These are phyloP conservation scores for Drosophila longiperda DNA, from an alignment of 2,888 invertebrate species.

Conservation along the genomic window DNA sequence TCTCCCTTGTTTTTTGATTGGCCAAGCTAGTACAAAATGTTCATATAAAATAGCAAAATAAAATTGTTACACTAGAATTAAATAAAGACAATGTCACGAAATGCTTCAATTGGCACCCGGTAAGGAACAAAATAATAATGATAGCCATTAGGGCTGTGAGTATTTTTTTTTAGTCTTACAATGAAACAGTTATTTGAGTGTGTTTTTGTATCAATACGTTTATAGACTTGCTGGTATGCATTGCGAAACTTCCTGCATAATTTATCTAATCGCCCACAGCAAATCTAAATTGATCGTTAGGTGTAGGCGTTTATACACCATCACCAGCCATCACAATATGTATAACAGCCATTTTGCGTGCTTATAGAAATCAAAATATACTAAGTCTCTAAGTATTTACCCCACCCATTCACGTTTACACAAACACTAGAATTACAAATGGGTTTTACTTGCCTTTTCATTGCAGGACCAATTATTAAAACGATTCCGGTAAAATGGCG, in stretches of 20 bases:
- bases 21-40: neutral
- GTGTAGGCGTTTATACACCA: slow-evolving; percentile 45
- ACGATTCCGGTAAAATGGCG: slow-evolving; percentile 69
- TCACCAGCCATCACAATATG: slow-evolving; percentile 26
- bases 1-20: neutral
- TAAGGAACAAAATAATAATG: slow-evolving; percentile 10
- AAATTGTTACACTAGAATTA: neutral
- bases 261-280: slow-evolving; percentile 82
- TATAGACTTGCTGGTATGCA: slow-evolving; percentile 18
- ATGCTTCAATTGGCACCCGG: neutral
- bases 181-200: slow-evolving; percentile 6
- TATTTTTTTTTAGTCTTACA: slow-evolving; percentile 58
- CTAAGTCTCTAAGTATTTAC: neutral
- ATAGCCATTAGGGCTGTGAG: slow-evolving; percentile 28
- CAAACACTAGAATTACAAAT: slow-evolving; percentile 29
- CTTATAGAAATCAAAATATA: slow-evolving; percentile 25
- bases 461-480: slow-evolving; percentile 66
- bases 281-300: slow-evolving; percentile 83
- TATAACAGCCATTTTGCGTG: slow-evolving; percentile 66
- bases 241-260: slow-evolving; percentile 68
- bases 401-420: slow-evolving; percentile 1
- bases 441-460: slow-evolving; percentile 28
- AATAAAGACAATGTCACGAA: neutral
- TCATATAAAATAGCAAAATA: neutral
- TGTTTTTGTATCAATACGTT: slow-evolving; percentile 16